Evolutionary conservation across 2,113 vertebrate species (phyloP).

Genomic region (Aspidoscelis tigris): DNA sequence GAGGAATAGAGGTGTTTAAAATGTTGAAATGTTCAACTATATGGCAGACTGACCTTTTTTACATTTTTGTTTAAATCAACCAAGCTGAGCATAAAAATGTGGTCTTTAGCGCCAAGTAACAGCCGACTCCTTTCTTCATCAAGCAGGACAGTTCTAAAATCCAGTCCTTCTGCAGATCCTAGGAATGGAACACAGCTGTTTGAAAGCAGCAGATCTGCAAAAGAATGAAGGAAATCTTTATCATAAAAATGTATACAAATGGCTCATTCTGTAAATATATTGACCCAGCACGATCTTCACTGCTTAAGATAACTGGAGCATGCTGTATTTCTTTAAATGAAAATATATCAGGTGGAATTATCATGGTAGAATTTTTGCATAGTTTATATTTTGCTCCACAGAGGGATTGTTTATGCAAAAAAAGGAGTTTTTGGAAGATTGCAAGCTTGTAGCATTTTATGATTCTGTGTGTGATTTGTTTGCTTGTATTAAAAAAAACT

Average conservation of each 20-base stretch:
- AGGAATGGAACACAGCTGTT: slow-evolving; percentile 89
- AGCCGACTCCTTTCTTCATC: slow-evolving; percentile 93
- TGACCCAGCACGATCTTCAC: slow-evolving; percentile 27
- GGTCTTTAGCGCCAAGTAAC: slow-evolving; percentile 89
- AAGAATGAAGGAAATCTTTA: slow-evolving; percentile 65
- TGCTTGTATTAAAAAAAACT: no score
- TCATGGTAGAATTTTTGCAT: slow-evolving; percentile 16
- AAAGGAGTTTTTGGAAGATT: no score
- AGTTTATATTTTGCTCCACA: background rate
- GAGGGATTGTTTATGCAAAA: no score
- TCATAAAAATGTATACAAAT: slow-evolving; percentile 62
- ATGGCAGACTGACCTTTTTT: slow-evolving; percentile 83
- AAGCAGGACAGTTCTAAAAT: slow-evolving; percentile 91
- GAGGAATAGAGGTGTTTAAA: slow-evolving; percentile 21
- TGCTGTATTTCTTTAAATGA: slow-evolving; percentile 25
- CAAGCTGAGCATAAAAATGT: slow-evolving; percentile 90
- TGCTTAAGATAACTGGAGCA: slow-evolving; percentile 40
- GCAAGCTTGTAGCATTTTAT: no score
- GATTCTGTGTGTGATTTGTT: no score
- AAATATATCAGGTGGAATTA: background rate
- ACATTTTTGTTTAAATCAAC: slow-evolving; percentile 88
- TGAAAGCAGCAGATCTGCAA: slow-evolving; percentile 88
- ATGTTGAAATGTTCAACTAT: background rate
- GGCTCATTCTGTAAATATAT: slow-evolving; percentile 61
- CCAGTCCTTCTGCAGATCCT: slow-evolving; percentile 86